phyloP scores from a whole-genome alignment of 1,140 invertebrate species.

The Epicauta chinensis region DNA sequence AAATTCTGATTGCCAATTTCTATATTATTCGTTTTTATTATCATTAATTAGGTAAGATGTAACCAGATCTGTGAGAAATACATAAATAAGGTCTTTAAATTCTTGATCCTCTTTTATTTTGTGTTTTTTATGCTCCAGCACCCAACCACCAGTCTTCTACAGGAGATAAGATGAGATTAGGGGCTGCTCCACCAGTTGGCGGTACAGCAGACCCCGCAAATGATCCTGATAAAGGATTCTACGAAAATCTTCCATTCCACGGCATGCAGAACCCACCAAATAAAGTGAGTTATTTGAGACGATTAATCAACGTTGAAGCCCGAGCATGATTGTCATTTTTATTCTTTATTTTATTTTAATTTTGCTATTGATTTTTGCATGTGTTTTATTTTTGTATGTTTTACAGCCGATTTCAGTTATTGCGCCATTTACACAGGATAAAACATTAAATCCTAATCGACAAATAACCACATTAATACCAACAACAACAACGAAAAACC shows the following conservation, averaged over 20 bases:
- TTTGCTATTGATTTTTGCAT: conserved; percentile 32
- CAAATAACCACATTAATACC: conserved; percentile 23
- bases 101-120: neutral
- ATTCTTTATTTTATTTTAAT: conserved; percentile 5
- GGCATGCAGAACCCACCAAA: conserved; percentile 83
- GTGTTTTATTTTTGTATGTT: conserved; percentile 28
- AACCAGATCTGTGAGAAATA: too few species aligned
- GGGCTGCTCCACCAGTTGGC: conserved; percentile 38
- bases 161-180: conserved; percentile 45
- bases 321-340: neutral
- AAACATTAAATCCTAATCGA: conserved; percentile 13
- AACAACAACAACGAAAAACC: conserved; percentile 2
- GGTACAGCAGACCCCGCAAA: conserved; percentile 44
- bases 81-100: neutral
- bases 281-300: conserved; percentile 60
- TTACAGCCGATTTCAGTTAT: conserved; percentile 43
- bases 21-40: too few species aligned
- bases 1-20: too few species aligned
- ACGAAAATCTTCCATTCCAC: conserved; percentile 91
- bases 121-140: conserved; percentile 43
- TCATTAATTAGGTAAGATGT: too few species aligned
- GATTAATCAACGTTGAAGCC: neutral
- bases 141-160: conserved; percentile 45
- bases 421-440: conserved; percentile 37
- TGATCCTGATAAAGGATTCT: conserved; percentile 63